Conservation (phyloP, 2,888 invertebrate genomes). For the Hirtodrosophila duncani region DNA sequence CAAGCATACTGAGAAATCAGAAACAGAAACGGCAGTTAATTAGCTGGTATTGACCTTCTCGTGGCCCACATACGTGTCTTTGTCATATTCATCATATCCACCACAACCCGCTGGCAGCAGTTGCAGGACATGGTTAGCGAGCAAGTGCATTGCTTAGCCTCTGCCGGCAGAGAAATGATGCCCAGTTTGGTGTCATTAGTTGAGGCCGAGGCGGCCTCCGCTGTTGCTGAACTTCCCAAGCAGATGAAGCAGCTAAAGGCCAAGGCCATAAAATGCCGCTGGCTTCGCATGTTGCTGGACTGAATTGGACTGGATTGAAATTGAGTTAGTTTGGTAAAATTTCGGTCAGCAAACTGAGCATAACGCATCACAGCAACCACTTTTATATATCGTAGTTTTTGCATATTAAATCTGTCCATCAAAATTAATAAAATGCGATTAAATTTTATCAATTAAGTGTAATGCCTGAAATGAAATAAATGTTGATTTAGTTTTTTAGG, state of each 20-base stretch:
- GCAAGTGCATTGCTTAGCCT: conserved; percentile 33
- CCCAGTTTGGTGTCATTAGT: background rate
- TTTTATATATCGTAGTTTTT: too few species aligned
- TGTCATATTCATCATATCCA: conserved; percentile 28
- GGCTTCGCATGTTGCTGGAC: too few species aligned
- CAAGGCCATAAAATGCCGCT: conserved; percentile 3
- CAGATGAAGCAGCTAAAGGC: conserved; percentile 1
- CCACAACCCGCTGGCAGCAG: conserved; percentile 42
- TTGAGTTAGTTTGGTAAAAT: too few species aligned
- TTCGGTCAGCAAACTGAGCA: too few species aligned
- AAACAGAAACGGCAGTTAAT: background rate
- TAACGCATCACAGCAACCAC: too few species aligned
- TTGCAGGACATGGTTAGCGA: conserved; percentile 37
- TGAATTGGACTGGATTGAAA: too few species aligned
- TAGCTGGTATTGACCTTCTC: background rate
- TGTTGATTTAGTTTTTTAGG: too few species aligned
- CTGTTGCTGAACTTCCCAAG: background rate
- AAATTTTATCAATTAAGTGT: too few species aligned
- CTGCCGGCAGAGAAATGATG: conserved; percentile 29
- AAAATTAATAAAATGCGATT: too few species aligned
- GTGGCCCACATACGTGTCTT: conserved; percentile 33
- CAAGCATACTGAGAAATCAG: conserved; percentile 38
- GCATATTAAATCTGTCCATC: too few species aligned
- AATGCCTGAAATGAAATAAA: too few species aligned
- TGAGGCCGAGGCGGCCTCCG: background rate